Conservation (phyloP, 2,888 invertebrate species). For the Sarcophaga caerulescens region DNA sequence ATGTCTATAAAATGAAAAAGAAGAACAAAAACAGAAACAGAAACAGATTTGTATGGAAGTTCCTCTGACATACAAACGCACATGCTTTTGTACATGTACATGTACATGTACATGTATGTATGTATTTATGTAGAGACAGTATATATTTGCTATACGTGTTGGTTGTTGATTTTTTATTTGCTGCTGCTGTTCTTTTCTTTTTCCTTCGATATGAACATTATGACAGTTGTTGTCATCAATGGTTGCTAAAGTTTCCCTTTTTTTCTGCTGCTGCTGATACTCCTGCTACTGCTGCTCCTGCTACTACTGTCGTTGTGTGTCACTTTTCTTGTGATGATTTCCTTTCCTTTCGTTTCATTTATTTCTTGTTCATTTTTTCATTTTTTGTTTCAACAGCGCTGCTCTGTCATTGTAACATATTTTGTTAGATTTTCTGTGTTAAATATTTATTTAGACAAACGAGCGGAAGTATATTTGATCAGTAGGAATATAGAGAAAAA, state of each 20-base stretch:
- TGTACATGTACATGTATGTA: no score
- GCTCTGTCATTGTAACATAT: conserved; percentile 56
- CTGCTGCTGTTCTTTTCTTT: conserved; percentile 15
- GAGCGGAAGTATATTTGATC: conserved; percentile 75
- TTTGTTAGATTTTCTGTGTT: conserved; percentile 73
- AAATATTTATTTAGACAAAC: conserved; percentile 78
- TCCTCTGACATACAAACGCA: neutral
- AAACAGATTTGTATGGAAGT: conserved; percentile 25
- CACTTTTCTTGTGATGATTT: conserved; percentile 5
- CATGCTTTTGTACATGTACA: no score
- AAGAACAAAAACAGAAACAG: conserved; percentile 25
- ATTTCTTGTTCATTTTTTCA: neutral
- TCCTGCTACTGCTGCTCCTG: no score
- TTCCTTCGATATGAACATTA: conserved; percentile 47
- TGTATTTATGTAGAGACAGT: neutral
- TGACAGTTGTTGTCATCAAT: conserved; percentile 57
- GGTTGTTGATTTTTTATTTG: conserved; percentile 34
- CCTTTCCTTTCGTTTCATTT: no score
- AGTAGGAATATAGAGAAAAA: neutral
- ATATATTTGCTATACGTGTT: conserved; percentile 44
- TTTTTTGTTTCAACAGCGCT: neutral
- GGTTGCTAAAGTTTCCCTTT: conserved; percentile 36
- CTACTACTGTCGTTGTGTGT: conserved; percentile 1
- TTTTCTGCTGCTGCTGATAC: no score
- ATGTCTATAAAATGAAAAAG: neutral